Evolutionary conservation across 2,113 vertebrate species (phyloP), one percentile per base, ranked within the genome.

Genomic region (Dicaeum eximium): DNA sequence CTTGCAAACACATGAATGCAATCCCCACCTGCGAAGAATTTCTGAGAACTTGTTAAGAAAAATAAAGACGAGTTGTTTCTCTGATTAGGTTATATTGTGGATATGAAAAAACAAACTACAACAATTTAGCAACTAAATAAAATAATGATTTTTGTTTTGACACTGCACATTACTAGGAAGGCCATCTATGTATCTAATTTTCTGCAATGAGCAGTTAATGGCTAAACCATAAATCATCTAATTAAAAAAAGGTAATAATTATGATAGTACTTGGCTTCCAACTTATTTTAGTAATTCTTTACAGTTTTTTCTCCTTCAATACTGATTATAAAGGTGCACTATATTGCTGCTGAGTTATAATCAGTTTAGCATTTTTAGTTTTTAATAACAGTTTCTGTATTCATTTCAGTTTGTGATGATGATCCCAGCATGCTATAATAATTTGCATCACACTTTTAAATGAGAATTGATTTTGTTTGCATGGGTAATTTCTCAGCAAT

Each of bases 401-500:
- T 95, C 37, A 50, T 90, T 89, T 91, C 18, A 14, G 33, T 62
- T 86, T 65, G 27, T 62, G 38, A 21, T 73, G 47, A 82, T 82
- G 77, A 91, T 79, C 69, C 33, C 81, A 91, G 53, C 30, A 81
- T 7, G 3, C 45, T 78, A 71, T 35, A 77, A 75, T 85, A 81
- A 91, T 92, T 85, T 83, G 13, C 21, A 67, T 86, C 75, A 67
- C 38, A 53, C 17, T 94, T 91, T 12, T 70, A 90, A 94, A 92
- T 92, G 33, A 94, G 30, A 90, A 95, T 45, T 78, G 3, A 64
- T 90, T 90, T 58, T 80, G 51, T 92, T 94, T 94, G 44, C 64
- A 75, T 75, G 28, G 40, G 15, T 94, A 95, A 93, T 95, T 92
- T 85, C 71, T 88, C 40, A 88, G 38, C 51, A 92, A 81, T 70